These are phyloP conservation scores for Metallyticus violacea DNA, from an alignment of 2,888 invertebrate genomes.

Conservation along the genomic window DNA sequence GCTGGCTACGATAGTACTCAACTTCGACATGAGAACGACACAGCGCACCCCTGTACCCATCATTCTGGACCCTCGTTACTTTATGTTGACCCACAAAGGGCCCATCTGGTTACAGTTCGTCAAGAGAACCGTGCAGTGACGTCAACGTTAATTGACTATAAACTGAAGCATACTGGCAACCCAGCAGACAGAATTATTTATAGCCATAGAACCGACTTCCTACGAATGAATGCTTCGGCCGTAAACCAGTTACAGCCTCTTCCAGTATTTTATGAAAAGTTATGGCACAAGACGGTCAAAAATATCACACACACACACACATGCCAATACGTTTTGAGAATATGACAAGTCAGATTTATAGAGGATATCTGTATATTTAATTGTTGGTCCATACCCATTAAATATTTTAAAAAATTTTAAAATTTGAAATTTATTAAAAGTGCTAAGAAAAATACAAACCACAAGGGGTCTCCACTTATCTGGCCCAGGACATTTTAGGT, in stretches of 20 bases:
- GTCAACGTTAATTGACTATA: background rate
- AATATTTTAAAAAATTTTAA: no score
- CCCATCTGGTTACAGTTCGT: conserved; percentile 15
- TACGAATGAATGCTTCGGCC: background rate
- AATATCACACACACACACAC: no score
- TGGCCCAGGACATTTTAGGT: no score
- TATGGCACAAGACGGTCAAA: no score
- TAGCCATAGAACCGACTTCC: background rate
- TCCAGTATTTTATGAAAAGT: no score
- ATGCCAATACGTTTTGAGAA: no score
- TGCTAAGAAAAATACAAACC: no score
- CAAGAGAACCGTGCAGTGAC: background rate
- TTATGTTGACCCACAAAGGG: background rate
- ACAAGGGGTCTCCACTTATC: no score
- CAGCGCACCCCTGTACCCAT: background rate
- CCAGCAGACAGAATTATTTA: background rate
- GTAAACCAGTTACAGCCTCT: background rate
- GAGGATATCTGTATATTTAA: no score
- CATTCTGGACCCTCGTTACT: background rate
- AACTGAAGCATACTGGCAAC: background rate
- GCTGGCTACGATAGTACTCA: background rate
- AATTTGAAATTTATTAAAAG: no score
- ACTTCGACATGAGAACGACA: conserved; percentile 1
- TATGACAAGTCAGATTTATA: no score
- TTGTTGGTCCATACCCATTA: no score